Conservation (phyloP, 2,888 invertebrate genomes). For the Lasius platythorax region DNA sequence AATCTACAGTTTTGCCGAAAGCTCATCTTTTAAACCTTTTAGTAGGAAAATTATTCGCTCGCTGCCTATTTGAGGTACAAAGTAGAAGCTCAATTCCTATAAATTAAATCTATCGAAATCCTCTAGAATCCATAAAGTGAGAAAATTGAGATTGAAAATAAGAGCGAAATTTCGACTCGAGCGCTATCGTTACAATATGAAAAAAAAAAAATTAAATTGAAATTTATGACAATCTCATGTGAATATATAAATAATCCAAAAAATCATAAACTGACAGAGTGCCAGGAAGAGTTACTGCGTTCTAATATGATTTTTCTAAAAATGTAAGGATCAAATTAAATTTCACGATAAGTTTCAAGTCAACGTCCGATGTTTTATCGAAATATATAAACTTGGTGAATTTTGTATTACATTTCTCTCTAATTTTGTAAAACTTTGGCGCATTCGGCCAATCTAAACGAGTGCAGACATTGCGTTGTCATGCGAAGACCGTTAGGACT, state of each 20-base stretch:
- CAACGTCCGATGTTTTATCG: not conserved
- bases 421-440: constrained; percentile 35
- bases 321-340: not conserved
- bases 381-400: not conserved
- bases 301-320: not conserved
- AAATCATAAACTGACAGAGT: not conserved
- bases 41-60: not conserved
- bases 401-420: not conserved
- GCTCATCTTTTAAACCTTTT: not conserved
- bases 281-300: not conserved
- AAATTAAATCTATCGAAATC: not conserved
- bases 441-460: constrained; percentile 67
- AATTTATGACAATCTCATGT: not conserved
- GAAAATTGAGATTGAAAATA: not conserved
- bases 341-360: not conserved
- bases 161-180: not conserved
- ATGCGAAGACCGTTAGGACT: constrained; percentile 76
- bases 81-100: not conserved
- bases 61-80: not conserved
- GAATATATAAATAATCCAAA: not conserved
- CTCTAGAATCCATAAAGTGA: not conserved
- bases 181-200: no score
- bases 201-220: not conserved
- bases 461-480: constrained; percentile 73
- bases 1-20: not conserved